phyloP scores from a whole-genome alignment of 2,888 invertebrate genomes.

The Orthosia incerta region DNA sequence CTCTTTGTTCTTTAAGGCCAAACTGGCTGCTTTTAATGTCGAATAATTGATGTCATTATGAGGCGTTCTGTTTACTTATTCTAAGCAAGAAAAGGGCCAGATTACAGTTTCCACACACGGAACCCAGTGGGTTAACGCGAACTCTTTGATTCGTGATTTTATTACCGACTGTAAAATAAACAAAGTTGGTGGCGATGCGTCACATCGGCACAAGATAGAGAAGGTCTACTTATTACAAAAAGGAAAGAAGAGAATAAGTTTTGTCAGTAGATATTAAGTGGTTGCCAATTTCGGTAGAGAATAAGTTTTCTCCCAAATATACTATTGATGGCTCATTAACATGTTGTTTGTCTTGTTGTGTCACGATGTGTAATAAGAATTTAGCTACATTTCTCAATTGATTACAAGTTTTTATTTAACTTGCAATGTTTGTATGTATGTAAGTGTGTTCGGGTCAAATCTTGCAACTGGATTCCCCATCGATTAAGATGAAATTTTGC shows the following conservation, averaged over 20 bases:
- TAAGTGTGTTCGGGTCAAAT: too few relatives aligned
- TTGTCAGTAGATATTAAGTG: not conserved
- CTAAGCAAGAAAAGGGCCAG: not conserved
- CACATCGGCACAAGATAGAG: not conserved
- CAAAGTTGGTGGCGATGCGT: constrained; percentile 42
- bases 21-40: not conserved
- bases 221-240: constrained; percentile 10
- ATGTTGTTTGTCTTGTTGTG: not conserved
- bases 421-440: too few relatives aligned
- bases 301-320: not conserved
- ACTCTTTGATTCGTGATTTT: constrained; percentile 46
- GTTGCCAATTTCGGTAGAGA: not conserved
- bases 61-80: not conserved
- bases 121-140: constrained; percentile 8
- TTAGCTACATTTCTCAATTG: not conserved
- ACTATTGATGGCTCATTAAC: not conserved
- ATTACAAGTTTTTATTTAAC: too few relatives aligned
- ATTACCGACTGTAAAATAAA: constrained; percentile 51
- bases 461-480: too few relatives aligned
- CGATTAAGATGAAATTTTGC: too few relatives aligned
- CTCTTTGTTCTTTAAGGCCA: not conserved
- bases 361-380: not conserved
- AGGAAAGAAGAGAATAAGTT: not conserved
- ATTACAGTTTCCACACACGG: constrained; percentile 5
- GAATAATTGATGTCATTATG: not conserved